These are phyloP conservation scores for Sceloporus tristichus DNA, from an alignment of 2,113 vertebrate genomes.

Conservation along the genomic window DNA sequence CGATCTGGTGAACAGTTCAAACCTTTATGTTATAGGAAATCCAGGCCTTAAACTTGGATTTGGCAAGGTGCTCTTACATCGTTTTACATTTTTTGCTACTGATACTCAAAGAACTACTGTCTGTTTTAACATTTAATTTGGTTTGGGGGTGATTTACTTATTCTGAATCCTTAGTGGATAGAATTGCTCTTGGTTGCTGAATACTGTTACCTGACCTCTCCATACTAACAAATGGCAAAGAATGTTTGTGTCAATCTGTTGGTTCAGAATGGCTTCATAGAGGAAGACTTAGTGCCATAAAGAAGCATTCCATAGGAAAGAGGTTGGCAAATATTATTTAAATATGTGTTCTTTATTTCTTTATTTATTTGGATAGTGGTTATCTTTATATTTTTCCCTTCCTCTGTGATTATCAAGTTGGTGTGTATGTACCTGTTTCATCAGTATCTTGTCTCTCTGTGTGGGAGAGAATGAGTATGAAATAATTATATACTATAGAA, in stretches of 20 bases:
- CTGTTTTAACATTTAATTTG: not conserved
- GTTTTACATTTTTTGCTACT: not conserved
- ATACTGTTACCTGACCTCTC: slow-evolving; percentile 35
- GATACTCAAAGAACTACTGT: not conserved
- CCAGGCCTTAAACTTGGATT: not conserved
- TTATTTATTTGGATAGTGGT: too few relatives aligned
- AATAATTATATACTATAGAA: too few relatives aligned
- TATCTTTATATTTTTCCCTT: too few relatives aligned
- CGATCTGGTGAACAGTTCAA: not conserved
- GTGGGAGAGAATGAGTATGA: too few relatives aligned
- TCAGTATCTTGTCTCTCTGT: too few relatives aligned
- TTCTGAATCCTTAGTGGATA: not conserved
- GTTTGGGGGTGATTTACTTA: not conserved
- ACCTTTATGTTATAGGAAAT: not conserved
- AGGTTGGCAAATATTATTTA: too few relatives aligned
- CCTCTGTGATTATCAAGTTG: too few relatives aligned
- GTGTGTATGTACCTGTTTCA: too few relatives aligned
- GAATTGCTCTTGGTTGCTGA: not conserved
- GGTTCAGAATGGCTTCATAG: not conserved
- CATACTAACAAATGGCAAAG: not conserved
- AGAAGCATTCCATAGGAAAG: too few relatives aligned
- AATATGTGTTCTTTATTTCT: too few relatives aligned
- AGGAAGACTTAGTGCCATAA: too few relatives aligned
- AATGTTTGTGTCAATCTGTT: slow-evolving; percentile 17
- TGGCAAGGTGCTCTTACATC: not conserved